Percentiles rank a stretch among this genome's conserved stretches.
Conservation (phyloP, 1,140 invertebrate species). For the Heliconius congener region DNA sequence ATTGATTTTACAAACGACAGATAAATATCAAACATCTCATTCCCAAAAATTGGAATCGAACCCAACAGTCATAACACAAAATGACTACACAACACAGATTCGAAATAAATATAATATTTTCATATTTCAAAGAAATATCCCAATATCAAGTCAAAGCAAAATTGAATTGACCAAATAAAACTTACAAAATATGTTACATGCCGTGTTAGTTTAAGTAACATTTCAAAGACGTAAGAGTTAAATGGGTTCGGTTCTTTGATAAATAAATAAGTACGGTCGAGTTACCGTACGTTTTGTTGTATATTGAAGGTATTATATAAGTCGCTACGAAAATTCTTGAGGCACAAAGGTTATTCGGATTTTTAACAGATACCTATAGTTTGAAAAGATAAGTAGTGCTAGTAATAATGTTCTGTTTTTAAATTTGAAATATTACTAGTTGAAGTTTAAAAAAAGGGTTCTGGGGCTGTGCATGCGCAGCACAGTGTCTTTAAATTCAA, state of each 20-base stretch:
- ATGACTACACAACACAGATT: background rate
- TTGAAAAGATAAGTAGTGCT: no score
- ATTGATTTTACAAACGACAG: no score
- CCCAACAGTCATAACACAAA: no score
- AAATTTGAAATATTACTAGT: no score
- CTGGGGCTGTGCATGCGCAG: no score
- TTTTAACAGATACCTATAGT: no score
- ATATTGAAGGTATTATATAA: background rate
- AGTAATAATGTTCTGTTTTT: no score
- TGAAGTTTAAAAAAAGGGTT: no score
- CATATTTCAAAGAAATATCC: background rate
- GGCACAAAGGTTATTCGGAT: background rate
- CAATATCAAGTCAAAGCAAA: background rate
- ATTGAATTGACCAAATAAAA: background rate
- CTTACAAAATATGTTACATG: background rate
- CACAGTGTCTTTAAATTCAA: no score
- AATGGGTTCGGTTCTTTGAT: conserved; percentile 32
- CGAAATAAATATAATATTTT: background rate
- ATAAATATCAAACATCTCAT: no score
- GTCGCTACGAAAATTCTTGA: background rate
- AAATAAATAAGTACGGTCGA: conserved; percentile 34
- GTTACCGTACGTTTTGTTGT: background rate
- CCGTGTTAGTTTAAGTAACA: conserved; percentile 6
- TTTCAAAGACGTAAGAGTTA: conserved; percentile 28
- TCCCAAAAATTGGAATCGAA: no score